Conservation (phyloP, 1,140 invertebrate genomes). For the Acromyrmex echinatior region DNA sequence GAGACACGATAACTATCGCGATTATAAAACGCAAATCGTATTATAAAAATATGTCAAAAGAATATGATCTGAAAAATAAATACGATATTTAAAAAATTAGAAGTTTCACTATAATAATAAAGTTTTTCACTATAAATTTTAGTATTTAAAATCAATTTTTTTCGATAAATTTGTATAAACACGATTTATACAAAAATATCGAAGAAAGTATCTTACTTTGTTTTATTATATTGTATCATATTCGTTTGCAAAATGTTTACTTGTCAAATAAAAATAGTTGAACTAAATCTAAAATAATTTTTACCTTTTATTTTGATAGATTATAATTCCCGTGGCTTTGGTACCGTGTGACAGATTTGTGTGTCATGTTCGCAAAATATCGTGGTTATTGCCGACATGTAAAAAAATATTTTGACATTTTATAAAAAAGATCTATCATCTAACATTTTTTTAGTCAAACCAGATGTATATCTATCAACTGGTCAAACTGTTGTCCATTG, state of each 20-base stretch:
- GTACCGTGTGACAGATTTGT: conserved; percentile 35
- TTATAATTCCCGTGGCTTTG: conserved; percentile 27
- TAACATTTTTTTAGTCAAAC: neutral
- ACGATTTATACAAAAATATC: neutral
- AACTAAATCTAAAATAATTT: conserved; percentile 46
- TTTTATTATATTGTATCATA: conserved; percentile 14
- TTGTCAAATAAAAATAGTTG: conserved; percentile 46
- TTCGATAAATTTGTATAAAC: neutral
- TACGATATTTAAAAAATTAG: neutral
- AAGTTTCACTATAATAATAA: neutral
- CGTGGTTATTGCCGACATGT: conserved; percentile 35
- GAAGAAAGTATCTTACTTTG: conserved; percentile 2
- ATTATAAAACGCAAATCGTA: neutral
- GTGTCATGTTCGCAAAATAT: conserved; percentile 44
- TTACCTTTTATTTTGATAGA: conserved; percentile 40
- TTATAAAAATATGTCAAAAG: neutral
- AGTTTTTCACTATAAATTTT: neutral
- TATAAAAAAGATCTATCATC: conserved; percentile 24
- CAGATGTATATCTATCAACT: conserved; percentile 20
- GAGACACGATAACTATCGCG: neutral
- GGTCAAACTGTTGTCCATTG: neutral
- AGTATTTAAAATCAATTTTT: neutral
- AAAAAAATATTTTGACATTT: conserved; percentile 53
- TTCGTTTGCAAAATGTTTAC: neutral
- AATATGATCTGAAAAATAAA: neutral